Base-by-base conservation (phyloP, 2,888 invertebrate species). In the Blastobasis adustella region DNA sequence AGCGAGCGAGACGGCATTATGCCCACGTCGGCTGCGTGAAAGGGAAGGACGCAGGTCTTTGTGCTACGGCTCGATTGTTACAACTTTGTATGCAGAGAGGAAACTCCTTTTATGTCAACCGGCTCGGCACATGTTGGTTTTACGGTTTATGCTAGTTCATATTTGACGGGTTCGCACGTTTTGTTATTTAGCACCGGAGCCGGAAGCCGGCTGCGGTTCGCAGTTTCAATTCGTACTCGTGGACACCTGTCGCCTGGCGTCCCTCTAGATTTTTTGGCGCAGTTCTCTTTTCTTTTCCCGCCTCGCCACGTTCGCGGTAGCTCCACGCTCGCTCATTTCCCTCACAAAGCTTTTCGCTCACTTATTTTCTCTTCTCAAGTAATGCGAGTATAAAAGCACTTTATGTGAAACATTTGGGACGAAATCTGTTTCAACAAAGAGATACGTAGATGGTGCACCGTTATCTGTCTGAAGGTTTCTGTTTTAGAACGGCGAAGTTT, bases 41-140 rank as follows among this genome's bases (percentile, higher is more conserved):
- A 76, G 73, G 73, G 78, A 81, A 69, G 69, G 77, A 80, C 80
- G 74, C 64, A 62, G 69, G 71, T 73, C 74, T 76, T 82, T 84
- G 81, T 82, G 73, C 73, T 82, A 71, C 74, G 75, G 54, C 65
- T 76, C 78, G 76, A 82, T 83, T 82, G 82, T 82, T 67, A 66
- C 57, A 77, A 78, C 70, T 82, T 82, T 79, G 79, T 79, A 81
- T 82, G 78, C 77, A 75, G 71, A 73, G 66, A 69, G 76, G 76
- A 78, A 79, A 69, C 76, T 73, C 64, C 69, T 74, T 76, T 78
- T 49, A 49, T 49, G 49, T 43, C 39, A 36, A 41, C 8, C 10
- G 45, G 7, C n/a, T 1, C 45, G 47, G 47, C 47, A 5, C 9
- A 37, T 36, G 49, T 44, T 10, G 49, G 48, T 48, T 42, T 42